phyloP scores from a whole-genome alignment of 2,797 vertebrate species.

The Siniperca obscura region DNA sequence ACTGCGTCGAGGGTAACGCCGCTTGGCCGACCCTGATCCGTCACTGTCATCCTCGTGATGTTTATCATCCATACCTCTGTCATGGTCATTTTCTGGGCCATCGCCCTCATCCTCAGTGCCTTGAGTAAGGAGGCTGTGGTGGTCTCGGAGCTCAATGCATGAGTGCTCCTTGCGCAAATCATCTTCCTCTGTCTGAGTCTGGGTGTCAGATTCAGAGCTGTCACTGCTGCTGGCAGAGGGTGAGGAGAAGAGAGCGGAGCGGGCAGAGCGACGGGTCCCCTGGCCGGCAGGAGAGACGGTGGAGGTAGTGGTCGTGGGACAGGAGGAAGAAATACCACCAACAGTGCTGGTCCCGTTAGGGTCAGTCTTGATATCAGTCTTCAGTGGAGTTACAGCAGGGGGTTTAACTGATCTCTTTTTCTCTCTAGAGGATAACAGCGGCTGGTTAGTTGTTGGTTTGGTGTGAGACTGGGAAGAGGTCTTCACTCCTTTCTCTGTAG shows the following conservation, averaged over 20 bases:
- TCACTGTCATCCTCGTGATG: slow-evolving; percentile 92
- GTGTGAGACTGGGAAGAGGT: slow-evolving; percentile 69
- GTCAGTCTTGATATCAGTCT: slow-evolving; percentile 85
- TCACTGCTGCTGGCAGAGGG: slow-evolving; percentile 85
- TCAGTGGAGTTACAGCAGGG: slow-evolving; percentile 80
- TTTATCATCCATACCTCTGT: slow-evolving; percentile 86
- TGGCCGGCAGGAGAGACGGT: slow-evolving; percentile 74
- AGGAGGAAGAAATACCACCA: slow-evolving; percentile 73
- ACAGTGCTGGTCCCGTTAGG: slow-evolving; percentile 83
- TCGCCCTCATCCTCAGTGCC: slow-evolving; percentile 79
- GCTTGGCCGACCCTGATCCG: slow-evolving; percentile 91
- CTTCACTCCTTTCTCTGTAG: slow-evolving; percentile 76
- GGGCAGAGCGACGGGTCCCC: slow-evolving; percentile 70
- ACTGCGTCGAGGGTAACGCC: slow-evolving; percentile 96
- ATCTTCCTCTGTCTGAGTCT: slow-evolving; percentile 78
- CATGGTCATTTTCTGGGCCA: slow-evolving; percentile 78
- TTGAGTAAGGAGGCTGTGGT: slow-evolving; percentile 62
- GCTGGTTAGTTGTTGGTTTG: slow-evolving; percentile 85
- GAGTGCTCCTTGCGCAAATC: slow-evolving; percentile 70
- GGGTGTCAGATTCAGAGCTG: slow-evolving; percentile 85
- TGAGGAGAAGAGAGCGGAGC: slow-evolving; percentile 79
- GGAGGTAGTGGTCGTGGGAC: slow-evolving; percentile 76
- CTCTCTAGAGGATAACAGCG: slow-evolving; percentile 78
- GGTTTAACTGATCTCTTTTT: slow-evolving; percentile 89
- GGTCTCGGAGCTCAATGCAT: slow-evolving; percentile 58